Conservation (phyloP, 2,797 vertebrate species). For the Pipistrellus pipistrellus region DNA sequence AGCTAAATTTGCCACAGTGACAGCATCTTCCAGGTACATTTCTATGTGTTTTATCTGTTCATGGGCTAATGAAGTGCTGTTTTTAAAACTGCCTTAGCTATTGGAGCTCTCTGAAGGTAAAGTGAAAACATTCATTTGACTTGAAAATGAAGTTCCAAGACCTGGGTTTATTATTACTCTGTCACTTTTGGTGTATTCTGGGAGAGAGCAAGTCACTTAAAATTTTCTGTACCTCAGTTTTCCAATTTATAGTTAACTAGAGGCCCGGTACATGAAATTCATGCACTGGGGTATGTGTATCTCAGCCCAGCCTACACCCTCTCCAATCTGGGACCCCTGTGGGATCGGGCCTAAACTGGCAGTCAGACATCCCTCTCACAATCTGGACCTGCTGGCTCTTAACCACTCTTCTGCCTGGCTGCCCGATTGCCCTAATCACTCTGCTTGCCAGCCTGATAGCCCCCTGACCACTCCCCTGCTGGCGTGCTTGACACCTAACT, state of each 20-base stretch:
- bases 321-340: too few relatives aligned
- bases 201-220: conserved; percentile 10
- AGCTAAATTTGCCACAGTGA: conserved; percentile 1
- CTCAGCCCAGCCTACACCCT: too few relatives aligned
- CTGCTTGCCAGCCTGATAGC: too few relatives aligned
- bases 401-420: too few relatives aligned
- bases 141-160: conserved; percentile 40
- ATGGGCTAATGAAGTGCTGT: neutral
- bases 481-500: too few relatives aligned
- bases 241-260: conserved; percentile 1
- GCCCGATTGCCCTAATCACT: too few relatives aligned
- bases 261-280: too few relatives aligned
- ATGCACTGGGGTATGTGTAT: too few relatives aligned
- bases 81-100: conserved; percentile 47
- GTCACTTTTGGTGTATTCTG: conserved; percentile 8
- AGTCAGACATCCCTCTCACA: too few relatives aligned
- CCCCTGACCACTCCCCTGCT: too few relatives aligned
- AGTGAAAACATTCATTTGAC: conserved; percentile 41
- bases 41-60: neutral
- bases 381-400: too few relatives aligned
- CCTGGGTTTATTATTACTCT: neutral
- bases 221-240: conserved; percentile 1
- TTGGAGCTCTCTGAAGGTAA: conserved; percentile 12
- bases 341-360: too few relatives aligned
- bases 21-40: neutral